Evolutionary conservation across 1,140 invertebrate genomes (phyloP).

Genomic region (Lepidurus couesii): DNA sequence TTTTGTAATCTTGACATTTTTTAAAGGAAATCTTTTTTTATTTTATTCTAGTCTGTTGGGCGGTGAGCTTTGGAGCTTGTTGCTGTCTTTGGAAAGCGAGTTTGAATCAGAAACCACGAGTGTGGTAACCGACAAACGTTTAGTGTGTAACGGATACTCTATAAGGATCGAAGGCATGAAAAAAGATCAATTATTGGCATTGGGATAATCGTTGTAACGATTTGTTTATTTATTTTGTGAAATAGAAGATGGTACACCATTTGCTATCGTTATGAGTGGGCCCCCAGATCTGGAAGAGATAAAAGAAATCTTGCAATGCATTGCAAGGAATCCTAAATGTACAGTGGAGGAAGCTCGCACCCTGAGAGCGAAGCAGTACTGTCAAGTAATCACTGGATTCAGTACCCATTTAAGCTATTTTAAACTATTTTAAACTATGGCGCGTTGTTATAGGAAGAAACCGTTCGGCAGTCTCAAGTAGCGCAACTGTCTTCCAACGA

Average conservation of each 20-base stretch:
- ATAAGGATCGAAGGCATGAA: background rate
- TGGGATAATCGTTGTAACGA: background rate
- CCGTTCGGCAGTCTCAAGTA: background rate
- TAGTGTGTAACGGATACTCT: constrained; percentile 11
- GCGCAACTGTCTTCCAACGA: background rate
- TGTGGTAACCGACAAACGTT: constrained; percentile 13
- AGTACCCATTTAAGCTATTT: background rate
- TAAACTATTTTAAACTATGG: background rate
- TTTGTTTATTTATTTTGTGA: background rate
- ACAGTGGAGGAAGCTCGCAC: background rate
- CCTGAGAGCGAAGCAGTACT: background rate
- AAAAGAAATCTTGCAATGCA: background rate
- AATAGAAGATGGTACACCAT: background rate
- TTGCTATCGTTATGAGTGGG: background rate
- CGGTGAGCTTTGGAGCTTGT: background rate
- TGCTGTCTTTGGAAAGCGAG: constrained; percentile 12
- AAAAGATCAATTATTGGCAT: background rate
- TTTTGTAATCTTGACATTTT: background rate
- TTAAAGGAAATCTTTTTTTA: background rate
- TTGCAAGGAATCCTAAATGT: background rate
- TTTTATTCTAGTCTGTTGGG: background rate
- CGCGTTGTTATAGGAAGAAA: background rate
- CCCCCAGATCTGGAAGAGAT: background rate
- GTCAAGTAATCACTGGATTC: background rate
- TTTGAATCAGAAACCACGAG: constrained; percentile 23